Evolutionary conservation across 1,140 invertebrate species (phyloP).

Genomic region (Pollicipes pollicipes): DNA sequence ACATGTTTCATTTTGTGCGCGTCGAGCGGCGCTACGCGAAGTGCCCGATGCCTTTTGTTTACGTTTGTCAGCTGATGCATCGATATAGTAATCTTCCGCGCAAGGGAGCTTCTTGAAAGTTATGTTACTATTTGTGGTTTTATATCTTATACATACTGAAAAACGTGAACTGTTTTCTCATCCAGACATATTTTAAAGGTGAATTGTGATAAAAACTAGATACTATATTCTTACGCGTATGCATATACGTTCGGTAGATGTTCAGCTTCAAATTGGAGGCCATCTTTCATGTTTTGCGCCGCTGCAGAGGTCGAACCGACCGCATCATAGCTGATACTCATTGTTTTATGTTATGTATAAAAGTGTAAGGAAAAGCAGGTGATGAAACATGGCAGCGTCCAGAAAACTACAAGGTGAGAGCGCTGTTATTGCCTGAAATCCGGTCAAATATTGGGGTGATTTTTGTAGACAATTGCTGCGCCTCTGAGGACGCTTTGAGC

Average conservation of each 20-base stretch:
- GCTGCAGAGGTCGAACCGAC: neutral
- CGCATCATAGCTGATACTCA: neutral
- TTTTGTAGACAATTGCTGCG: constrained; percentile 7
- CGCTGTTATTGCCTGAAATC: neutral
- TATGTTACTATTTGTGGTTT: no score
- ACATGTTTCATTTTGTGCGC: no score
- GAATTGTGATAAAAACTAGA: neutral
- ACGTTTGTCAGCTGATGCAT: neutral
- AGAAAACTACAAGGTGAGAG: constrained; percentile 7
- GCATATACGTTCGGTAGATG: neutral
- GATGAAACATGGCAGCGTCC: constrained; percentile 5
- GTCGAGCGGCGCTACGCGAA: no score
- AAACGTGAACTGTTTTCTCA: no score
- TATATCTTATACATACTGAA: no score
- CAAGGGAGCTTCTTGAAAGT: neutral
- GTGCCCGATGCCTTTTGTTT: neutral
- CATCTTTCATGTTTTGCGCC: neutral
- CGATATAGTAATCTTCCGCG: neutral
- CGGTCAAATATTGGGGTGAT: neutral
- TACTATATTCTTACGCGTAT: neutral
- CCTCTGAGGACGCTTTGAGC: no score
- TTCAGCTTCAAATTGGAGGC: neutral
- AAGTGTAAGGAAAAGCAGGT: neutral
- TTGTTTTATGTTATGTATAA: neutral
- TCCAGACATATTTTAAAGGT: no score